A percentile compares a stretch with the other conserved stretches of the same genome.
Conservation (phyloP, 2,113 vertebrate species). For the Lophochroa leadbeateri region DNA sequence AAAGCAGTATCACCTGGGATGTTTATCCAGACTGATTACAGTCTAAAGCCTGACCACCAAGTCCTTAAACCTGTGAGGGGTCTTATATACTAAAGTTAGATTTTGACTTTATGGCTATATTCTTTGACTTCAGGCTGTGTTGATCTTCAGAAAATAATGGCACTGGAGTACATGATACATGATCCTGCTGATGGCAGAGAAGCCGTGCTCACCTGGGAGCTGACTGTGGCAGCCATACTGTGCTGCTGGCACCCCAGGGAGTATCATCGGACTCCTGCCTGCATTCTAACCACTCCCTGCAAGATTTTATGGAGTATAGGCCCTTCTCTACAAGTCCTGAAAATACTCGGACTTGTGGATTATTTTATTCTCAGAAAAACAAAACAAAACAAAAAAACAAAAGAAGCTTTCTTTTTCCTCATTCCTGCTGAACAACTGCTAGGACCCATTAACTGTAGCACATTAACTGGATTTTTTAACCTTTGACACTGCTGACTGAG, state of each 20-base stretch:
- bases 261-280: not conserved
- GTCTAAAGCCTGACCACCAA: not conserved
- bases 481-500: not conserved
- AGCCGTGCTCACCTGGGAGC: fast-evolving
- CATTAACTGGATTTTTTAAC: not conserved
- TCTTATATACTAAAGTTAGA: not conserved
- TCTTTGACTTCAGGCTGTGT: not conserved
- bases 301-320: not conserved
- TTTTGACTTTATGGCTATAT: not conserved
- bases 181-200: not conserved
- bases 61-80: not conserved
- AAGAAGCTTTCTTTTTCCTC: not conserved
- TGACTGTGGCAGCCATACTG: not conserved
- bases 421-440: not conserved
- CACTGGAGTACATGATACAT: not conserved
- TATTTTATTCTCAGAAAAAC: not conserved
- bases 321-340: not conserved
- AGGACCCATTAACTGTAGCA: not conserved
- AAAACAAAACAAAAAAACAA: not conserved
- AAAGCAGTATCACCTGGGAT: not conserved
- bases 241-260: not conserved
- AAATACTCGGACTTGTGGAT: not conserved
- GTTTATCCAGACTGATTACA: not conserved
- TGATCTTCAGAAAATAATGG: not conserved
- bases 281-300: not conserved